Percentiles rank a stretch among this genome's conserved stretches.
phyloP scores from a whole-genome alignment of 2,888 invertebrate genomes.

The Gryllus longicercus region DNA sequence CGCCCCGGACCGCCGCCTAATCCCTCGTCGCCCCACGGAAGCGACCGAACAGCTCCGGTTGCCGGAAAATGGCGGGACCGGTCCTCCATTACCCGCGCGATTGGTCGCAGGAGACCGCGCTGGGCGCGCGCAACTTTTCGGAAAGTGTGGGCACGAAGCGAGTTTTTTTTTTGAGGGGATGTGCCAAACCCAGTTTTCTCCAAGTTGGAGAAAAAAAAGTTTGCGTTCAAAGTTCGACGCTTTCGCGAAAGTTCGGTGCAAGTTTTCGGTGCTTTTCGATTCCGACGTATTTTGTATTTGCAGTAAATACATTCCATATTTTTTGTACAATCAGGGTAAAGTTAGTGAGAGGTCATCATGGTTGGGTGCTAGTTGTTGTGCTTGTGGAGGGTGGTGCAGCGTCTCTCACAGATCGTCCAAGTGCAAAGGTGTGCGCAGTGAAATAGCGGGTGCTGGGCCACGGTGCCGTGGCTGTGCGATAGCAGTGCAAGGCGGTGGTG shows the following conservation, averaged over 20 bases:
- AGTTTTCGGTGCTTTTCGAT: not conserved
- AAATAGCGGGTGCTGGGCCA: not conserved
- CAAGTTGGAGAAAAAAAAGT: too few species aligned
- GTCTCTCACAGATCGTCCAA: not conserved
- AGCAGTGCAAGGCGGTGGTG: not conserved
- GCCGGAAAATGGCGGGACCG: not conserved
- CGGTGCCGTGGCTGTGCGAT: not conserved
- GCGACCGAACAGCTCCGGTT: not conserved
- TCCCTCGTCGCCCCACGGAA: not conserved
- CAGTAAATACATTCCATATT: too few species aligned
- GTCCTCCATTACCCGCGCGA: not conserved
- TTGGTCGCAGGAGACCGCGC: not conserved
- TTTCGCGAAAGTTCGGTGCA: not conserved
- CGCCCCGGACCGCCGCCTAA: not conserved
- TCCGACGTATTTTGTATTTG: too few species aligned
- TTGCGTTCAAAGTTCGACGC: too few species aligned
- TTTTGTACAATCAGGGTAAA: too few species aligned
- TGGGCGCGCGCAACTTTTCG: not conserved
- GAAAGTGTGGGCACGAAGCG: too few species aligned
- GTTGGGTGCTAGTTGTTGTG: not conserved
- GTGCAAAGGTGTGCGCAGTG: not conserved
- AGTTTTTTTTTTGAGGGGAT: too few species aligned
- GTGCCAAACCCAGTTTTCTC: too few species aligned
- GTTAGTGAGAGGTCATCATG: too few species aligned
- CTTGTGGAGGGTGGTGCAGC: not conserved